Evolutionary conservation across 2,113 vertebrate genomes (phyloP), one percentile per base, ranked within the genome.

Genomic region (Limnothrissa miodon): DNA sequence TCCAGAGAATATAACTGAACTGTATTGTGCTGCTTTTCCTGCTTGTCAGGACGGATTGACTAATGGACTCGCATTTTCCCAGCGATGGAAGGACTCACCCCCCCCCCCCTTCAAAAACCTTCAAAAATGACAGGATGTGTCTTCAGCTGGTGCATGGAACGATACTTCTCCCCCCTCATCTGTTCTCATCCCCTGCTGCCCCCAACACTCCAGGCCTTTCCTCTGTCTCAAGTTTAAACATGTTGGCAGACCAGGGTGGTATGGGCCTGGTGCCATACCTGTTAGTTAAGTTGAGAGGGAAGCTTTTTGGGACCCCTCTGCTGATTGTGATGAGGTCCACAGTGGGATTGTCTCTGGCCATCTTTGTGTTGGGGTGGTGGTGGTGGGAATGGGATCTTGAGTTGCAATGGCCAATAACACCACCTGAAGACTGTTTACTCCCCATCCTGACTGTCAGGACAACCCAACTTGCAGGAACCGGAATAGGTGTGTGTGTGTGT

Each of bases 1-100:
- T 97, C 90, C 96, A 97, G 94, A 97, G 96, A 94, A 95, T 96
- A 96, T 97, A 95, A 90, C 6, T 88, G 39, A 70, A 83, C 25
- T 62, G 45, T 19, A 51, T 62, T 44, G 23, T 78, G 70, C 13
- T n/a, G 3, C 45, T 44, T 85, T 11, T 88, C 89, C 84, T 89
- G 83, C 85, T 51, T 42, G 87, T 51, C 46, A 78, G 81, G 87
- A 90, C 79, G 79, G 23, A 84, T 84, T 48, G 9, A 80, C 59
- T 80, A 79, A 85, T 81, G 85, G 91, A 94, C 92, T 92, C 83
- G 82, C 91, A 83, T 87, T 81, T 3, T 74, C 89, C 89, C 84
- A 89, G 89, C 84, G 79, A 80, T 51, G 81, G 81, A 92, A 90
- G 90, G 91, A 91, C 89, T 88, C n/a, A n/a, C n/a, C n/a, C n/a